Conservation (phyloP, 2,888 invertebrate genomes). For the Hypomecis punctinalis region DNA sequence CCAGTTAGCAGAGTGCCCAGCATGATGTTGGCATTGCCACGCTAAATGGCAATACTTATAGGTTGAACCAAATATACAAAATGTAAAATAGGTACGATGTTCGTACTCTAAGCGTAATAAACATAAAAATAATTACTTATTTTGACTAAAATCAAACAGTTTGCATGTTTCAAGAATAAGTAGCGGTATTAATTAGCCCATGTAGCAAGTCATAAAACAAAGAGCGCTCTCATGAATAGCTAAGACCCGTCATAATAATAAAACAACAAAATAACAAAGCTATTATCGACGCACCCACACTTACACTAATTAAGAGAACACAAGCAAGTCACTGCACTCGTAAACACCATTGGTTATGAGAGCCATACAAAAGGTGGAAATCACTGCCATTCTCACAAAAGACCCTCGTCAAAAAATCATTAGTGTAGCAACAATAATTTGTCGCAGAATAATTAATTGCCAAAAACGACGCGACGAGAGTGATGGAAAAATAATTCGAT, state of each 20-base stretch:
- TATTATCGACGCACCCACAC: conserved; percentile 27
- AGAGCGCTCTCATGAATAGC: conserved; percentile 7
- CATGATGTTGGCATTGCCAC: too few species aligned
- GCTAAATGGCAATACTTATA: too few species aligned
- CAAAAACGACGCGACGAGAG: conserved; percentile 45
- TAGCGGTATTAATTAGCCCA: conserved; percentile 7
- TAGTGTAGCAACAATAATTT: conserved; percentile 74
- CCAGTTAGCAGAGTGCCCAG: too few species aligned
- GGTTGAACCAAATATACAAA: too few species aligned
- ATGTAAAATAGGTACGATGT: too few species aligned
- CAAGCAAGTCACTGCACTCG: conserved; percentile 32
- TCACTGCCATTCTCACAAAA: conserved; percentile 57
- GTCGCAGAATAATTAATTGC: conserved; percentile 65
- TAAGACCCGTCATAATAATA: conserved; percentile 19
- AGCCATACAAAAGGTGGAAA: conserved; percentile 48
- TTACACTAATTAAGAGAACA: conserved; percentile 26
- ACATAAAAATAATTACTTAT: too few species aligned
- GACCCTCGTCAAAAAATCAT: conserved; percentile 78
- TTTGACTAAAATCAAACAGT: too few species aligned
- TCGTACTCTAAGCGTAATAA: too few species aligned
- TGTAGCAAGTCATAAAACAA: conserved; percentile 7
- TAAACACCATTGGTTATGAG: conserved; percentile 27
- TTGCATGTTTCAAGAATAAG: too few species aligned
- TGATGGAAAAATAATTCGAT: conserved; percentile 69
- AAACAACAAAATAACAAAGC: conserved; percentile 25